Evolutionary conservation across 1,140 invertebrate genomes (phyloP), one percentile per base, ranked within the genome.

Genomic region (Atopsyche davidsoni): DNA sequence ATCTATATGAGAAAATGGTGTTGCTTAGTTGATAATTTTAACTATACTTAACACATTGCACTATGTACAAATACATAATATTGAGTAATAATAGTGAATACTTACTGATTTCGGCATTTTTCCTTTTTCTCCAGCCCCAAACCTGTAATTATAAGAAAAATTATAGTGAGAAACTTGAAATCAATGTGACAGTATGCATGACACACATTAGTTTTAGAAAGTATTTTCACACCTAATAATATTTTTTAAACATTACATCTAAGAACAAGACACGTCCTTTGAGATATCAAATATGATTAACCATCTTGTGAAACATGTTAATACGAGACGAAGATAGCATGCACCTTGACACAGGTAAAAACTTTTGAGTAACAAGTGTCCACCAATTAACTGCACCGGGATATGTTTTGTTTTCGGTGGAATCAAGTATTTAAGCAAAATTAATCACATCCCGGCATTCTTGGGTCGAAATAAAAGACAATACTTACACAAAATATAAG

Each of bases 151-250:
- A 50, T 16, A n/a, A 49, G 28, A 16, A 50, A 43, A 38, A 7
- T 13, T 36, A 41, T 21, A 19, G 24, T 50, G 31, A 50, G 47
- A 43, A 40, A 42, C 39, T 50, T 35, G 47, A 41, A 35, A 18
- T 32, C 39, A 18, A n/a, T n/a, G 47, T 50, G 47, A 50, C 47
- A 50, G 47, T 50, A 50, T 42, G 47, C 39, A 50, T 50, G 47
- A 50, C 47, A 50, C 40, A 50, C 47, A 50, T 50, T 43, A 42
- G 18, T 43, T 50, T 50, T 50, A 50, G 47, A 50, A 50, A 50
- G 47, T 50, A 50, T 23, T 50, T 43, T 14, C 18, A n/a, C n/a
- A n/a, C n/a, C n/a, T n/a, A n/a, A n/a, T n/a, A n/a, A n/a, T n/a
- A n/a, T n/a, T n/a, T n/a, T n/a, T n/a, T n/a, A n/a, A n/a, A n/a